Evolutionary conservation across 2,113 vertebrate genomes (phyloP).

Genomic region (Heloderma charlesbogerti): DNA sequence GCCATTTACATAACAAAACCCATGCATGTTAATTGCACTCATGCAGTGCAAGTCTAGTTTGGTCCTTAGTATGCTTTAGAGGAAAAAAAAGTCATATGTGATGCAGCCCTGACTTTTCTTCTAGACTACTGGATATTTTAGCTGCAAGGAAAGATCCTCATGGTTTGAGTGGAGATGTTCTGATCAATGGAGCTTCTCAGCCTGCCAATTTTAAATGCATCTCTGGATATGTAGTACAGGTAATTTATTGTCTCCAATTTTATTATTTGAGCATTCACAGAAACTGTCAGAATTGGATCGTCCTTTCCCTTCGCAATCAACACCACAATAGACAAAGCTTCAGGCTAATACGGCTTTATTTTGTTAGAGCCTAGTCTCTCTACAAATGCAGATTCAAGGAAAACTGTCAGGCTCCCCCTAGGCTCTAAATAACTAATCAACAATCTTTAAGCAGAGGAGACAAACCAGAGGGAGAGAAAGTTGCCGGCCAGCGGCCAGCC

Average conservation of each 20-base stretch:
- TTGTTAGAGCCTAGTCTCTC: no score
- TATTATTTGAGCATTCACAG: not conserved
- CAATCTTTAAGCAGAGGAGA: no score
- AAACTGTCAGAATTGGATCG: no score
- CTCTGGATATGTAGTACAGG: constrained; percentile 96
- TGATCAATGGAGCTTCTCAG: constrained; percentile 89
- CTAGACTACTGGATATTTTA: constrained; percentile 80
- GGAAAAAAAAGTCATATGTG: not conserved
- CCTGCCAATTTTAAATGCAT: constrained; percentile 93
- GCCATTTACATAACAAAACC: no score
- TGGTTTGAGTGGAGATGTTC: constrained; percentile 85
- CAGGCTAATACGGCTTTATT: no score
- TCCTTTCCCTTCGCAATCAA: no score
- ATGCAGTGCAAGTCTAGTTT: not conserved
- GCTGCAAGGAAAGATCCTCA: constrained; percentile 84
- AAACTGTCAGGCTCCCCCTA: no score
- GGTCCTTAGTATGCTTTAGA: not conserved
- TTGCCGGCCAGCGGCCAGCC: no score
- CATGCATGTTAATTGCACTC: not conserved
- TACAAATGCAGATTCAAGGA: no score
- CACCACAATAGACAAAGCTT: no score
- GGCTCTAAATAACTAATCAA: no score
- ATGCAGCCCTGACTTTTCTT: not conserved
- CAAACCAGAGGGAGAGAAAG: no score
- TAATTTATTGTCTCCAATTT: constrained; percentile 46